Base-by-base conservation (phyloP, 2,113 vertebrate species). In the Anoplopoma fimbria region DNA sequence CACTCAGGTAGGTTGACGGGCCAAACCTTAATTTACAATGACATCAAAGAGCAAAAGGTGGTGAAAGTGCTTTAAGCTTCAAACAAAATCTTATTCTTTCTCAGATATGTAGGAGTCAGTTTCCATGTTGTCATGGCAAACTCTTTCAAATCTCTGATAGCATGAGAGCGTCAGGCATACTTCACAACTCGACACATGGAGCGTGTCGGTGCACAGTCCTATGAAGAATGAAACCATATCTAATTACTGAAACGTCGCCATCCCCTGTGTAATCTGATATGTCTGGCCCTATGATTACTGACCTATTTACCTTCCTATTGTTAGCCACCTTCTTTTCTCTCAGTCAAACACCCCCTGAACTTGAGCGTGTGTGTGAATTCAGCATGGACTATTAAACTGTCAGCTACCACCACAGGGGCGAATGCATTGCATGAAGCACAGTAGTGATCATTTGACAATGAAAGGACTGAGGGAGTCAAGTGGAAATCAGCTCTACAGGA, bases 231-330 rank as follows among this genome's bases (percentile, higher is more conserved):
- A 53, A 76, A 19, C 31, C 49, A 61, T 65, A 69, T 89, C 81
- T 82, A 85, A 90, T 94, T 91, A 91, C 89, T 73, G 68, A 33
- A 84, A 79, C 75, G 60, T 69, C 19, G 14, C 70, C 17, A 51
- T 85, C 55, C 42, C 58, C 64, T 49, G 60, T 79, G 91, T 77
- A 67, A 93, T 79, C 79, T 88, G 87, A 93, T 89, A 87, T 45
- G 72, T 87, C 63, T 81, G 76, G 42, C 49, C 9, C 23, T 64
- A 81, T 81, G 85, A 84, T 79, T 15, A 65, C 76, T 78, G 87
- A 86, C 79, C 83, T 83, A 86, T 90, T 87, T 93, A 80, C 86
- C 82, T 64, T 69, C 49, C 70, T 77, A 76, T 81, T 91, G 87
- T 92, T 69, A 82, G 69, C 47, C 34, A 45, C 70, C 82, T 68